Evolutionary conservation across 2,113 vertebrate species (phyloP).

Genomic region (Istiophorus platypterus): DNA sequence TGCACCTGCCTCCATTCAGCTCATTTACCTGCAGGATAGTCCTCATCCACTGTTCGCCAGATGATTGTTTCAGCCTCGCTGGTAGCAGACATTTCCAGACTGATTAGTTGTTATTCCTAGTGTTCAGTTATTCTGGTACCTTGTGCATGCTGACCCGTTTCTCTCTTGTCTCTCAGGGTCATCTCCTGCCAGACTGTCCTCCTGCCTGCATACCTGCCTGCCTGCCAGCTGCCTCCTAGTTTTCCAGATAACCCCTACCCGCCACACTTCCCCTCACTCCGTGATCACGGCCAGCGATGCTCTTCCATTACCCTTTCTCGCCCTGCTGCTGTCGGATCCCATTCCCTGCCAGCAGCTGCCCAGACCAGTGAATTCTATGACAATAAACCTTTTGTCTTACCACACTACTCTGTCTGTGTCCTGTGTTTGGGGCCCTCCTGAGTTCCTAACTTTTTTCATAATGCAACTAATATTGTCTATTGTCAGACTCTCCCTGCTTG

Average conservation of each 20-base stretch:
- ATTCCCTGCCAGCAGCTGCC: not conserved
- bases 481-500: not conserved
- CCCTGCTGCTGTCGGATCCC: not conserved
- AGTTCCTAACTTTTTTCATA: not conserved
- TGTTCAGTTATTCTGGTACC: not conserved
- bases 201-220: not conserved
- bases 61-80: not conserved
- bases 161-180: too few species aligned
- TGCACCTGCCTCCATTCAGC: not conserved
- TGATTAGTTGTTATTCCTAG: not conserved
- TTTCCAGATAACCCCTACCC: not conserved
- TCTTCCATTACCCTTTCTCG: not conserved
- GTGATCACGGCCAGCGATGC: too few species aligned
- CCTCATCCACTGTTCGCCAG: not conserved
- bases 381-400: not conserved
- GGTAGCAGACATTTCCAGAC: not conserved
- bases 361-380: not conserved
- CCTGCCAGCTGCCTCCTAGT: not conserved
- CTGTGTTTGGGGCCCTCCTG: not conserved
- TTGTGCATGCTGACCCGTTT: not conserved
- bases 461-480: not conserved
- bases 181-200: too few species aligned
- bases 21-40: not conserved
- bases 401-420: not conserved
- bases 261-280: not conserved